These are phyloP conservation scores for Charina bottae DNA, from an alignment of 2,113 vertebrate species.

Conservation along the genomic window DNA sequence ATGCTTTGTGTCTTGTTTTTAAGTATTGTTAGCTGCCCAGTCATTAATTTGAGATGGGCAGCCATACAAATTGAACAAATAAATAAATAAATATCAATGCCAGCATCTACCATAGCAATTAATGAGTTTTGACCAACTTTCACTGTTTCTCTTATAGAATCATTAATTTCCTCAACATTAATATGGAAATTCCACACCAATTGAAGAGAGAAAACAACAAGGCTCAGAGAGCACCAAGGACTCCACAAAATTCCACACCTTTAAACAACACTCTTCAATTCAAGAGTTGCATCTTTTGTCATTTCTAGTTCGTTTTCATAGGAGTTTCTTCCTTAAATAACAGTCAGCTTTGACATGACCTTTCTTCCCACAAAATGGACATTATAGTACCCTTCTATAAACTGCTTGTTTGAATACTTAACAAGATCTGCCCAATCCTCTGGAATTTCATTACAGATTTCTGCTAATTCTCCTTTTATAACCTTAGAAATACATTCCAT, in stretches of 20 bases:
- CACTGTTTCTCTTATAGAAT: not conserved
- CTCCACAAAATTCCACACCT: not conserved
- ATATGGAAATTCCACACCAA: not conserved
- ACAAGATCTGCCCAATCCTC: not conserved
- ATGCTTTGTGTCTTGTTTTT: not conserved
- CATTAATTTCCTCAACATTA: not conserved
- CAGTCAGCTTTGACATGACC: not conserved
- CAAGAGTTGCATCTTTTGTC: not conserved
- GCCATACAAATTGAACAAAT: too few species aligned
- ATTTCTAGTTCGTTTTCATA: not conserved
- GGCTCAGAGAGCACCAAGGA: too few species aligned
- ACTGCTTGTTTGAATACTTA: not conserved
- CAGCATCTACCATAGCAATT: not conserved
- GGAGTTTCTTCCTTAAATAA: not conserved
- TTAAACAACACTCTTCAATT: not conserved
- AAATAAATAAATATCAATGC: not conserved
- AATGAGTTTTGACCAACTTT: not conserved
- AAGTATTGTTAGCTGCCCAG: not conserved
- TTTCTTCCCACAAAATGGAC: not conserved
- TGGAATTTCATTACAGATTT: too few species aligned
- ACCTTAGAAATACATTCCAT: not conserved
- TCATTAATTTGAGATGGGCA: not conserved
- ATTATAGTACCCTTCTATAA: not conserved
- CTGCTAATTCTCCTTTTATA: too few species aligned
- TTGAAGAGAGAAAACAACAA: too few species aligned